Percentiles rank a stretch among this genome's conserved stretches.
phyloP scores from a whole-genome alignment of 1,140 invertebrate genomes.

The Drosophila murphyi region DNA sequence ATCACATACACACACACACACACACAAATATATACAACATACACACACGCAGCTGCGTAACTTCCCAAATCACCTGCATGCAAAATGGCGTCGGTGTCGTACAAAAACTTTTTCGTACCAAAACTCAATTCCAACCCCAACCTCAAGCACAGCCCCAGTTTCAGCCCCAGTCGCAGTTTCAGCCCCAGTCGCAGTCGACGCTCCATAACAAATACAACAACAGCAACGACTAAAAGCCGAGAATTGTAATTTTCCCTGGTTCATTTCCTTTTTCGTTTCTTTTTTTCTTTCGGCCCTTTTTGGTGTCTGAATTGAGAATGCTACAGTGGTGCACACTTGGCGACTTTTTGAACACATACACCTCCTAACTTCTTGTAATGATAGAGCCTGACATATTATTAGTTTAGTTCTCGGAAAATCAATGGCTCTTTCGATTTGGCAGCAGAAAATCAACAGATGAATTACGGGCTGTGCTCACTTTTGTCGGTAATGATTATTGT shows the following conservation, averaged over 20 bases:
- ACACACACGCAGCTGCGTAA: slow-evolving; percentile 40
- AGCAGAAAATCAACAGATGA: too few relatives aligned
- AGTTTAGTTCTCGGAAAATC: too few relatives aligned
- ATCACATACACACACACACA: neutral
- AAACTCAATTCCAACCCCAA: slow-evolving; percentile 42
- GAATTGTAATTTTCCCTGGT: slow-evolving; percentile 83
- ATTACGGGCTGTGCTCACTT: too few relatives aligned
- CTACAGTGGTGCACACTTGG: slow-evolving; percentile 47
- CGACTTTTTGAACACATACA: too few relatives aligned
- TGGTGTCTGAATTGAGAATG: slow-evolving; percentile 59
- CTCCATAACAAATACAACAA: slow-evolving; percentile 29
- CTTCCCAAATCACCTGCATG: slow-evolving; percentile 72
- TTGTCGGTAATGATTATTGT: too few relatives aligned
- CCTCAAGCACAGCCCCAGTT: too few relatives aligned
- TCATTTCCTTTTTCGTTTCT: slow-evolving; percentile 78
- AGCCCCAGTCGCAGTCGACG: slow-evolving; percentile 18
- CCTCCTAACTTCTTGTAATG: too few relatives aligned
- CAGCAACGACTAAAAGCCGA: slow-evolving; percentile 46
- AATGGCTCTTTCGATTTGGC: too few relatives aligned
- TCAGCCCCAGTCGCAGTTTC: too few relatives aligned
- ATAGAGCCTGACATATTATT: too few relatives aligned
- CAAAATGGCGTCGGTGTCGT: slow-evolving; percentile 66
- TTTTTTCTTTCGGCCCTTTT: slow-evolving; percentile 43
- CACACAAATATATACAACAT: too few relatives aligned
- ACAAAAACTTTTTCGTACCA: neutral